Conservation (phyloP, 2,888 invertebrate species). For the Noctuana brunneofusca region DNA sequence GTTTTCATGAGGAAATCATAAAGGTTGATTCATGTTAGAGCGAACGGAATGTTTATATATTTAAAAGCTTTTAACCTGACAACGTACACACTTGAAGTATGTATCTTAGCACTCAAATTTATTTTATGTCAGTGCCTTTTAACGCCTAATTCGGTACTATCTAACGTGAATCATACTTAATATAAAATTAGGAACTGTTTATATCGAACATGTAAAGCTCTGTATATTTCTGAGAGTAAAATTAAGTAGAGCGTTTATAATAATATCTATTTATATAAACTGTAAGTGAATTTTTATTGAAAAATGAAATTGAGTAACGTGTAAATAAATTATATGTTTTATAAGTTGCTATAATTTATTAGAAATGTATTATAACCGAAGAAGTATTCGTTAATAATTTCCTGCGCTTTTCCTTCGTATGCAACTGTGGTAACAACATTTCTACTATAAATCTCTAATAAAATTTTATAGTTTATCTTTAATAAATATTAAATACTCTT, state of each 20-base stretch:
- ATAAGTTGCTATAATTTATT: conserved; percentile 48
- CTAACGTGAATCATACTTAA: conserved; percentile 17
- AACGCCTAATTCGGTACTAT: conserved; percentile 4
- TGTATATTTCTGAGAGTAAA: conserved; percentile 66
- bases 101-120: background rate
- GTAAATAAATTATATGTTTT: conserved; percentile 45
- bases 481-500: background rate
- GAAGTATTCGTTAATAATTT: conserved; percentile 45
- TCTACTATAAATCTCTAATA: background rate
- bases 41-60: background rate
- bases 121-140: conserved; percentile 2
- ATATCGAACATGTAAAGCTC: conserved; percentile 58
- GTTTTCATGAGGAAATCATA: conserved; percentile 22
- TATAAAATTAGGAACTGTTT: conserved; percentile 50
- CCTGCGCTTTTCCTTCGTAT: conserved; percentile 54
- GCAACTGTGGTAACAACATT: conserved; percentile 47
- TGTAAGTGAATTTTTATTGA: conserved; percentile 51
- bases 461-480: background rate
- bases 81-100: background rate
- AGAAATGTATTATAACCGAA: conserved; percentile 48
- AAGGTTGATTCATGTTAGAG: conserved; percentile 23
- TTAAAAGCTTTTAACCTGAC: conserved; percentile 3
- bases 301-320: conserved; percentile 35
- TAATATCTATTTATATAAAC: conserved; percentile 43
- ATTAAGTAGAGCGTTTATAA: conserved; percentile 53